phyloP scores from a whole-genome alignment of 2,888 invertebrate genomes.

The Pseudococcus viburni region DNA sequence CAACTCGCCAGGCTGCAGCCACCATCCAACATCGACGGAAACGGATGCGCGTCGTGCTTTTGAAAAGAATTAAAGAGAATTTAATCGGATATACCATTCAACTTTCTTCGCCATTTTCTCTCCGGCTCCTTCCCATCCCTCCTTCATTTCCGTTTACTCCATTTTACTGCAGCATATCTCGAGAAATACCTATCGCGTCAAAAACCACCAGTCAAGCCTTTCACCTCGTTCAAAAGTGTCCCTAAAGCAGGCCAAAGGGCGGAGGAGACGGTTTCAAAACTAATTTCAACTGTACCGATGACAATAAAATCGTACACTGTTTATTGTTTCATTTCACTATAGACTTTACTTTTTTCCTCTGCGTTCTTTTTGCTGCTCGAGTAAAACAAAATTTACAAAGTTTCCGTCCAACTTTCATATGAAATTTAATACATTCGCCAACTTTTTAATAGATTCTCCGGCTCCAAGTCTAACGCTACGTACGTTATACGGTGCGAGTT shows the following conservation, averaged over 20 bases:
- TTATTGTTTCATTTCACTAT: conserved; percentile 39
- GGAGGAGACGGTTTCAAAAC: not conserved
- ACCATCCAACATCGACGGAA: not conserved
- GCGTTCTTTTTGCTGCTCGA: not conserved
- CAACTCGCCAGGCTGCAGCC: not conserved
- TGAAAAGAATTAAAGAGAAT: conserved; percentile 48
- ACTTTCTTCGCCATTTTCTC: conserved; percentile 24
- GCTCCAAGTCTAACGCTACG: not conserved
- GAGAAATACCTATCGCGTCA: not conserved
- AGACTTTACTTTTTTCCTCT: not conserved
- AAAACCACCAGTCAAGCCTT: not conserved
- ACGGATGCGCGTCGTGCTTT: conserved; percentile 31
- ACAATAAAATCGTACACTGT: conserved; percentile 37
- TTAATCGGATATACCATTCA: conserved; percentile 56
- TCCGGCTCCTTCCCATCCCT: not conserved
- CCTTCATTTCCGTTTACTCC: not conserved
- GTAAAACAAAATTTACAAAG: conserved; percentile 43
- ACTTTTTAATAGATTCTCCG: conserved; percentile 33
- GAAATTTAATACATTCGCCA: conserved; percentile 52
- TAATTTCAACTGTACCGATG: conserved; percentile 47
- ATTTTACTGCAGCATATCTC: not conserved
- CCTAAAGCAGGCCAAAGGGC: not conserved
- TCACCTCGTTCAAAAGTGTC: not conserved
- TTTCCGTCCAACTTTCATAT: conserved; percentile 37
- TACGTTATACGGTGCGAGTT: not conserved